Evolutionary conservation across 53 echinoderm and acorn worm genomes (phyloP), one percentile per base, ranked within the genome.

Genomic region (Astropecten irregularis): DNA sequence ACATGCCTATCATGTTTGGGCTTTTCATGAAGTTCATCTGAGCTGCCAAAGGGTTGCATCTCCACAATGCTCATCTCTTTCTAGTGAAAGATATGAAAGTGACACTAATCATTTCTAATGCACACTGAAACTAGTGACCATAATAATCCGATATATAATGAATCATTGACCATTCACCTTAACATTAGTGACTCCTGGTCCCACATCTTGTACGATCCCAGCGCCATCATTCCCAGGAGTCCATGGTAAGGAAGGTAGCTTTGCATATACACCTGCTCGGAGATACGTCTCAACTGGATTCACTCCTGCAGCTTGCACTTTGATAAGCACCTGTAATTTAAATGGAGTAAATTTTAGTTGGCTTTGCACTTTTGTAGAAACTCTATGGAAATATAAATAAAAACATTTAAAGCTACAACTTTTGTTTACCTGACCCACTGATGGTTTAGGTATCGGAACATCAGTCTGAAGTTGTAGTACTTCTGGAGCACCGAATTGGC

Each of bases 261-360:
- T 64, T 19, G 87, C 85, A 40, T 85, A 85, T 0, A 39, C 69
- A 30, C 97, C 97, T 21, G 90, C 58, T 39, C 94, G 86, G 57
- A 97, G 84, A 53, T 97, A 94, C 0, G 94, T 97, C 46, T 94
- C 97, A 30, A 94, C 94, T 23, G 97, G 97, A 63, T 97, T 97
- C 9, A 97, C 73, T 54, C 97, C 97, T 27, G 85, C 92, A 25
- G 97, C 94, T 9, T 69, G 61, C 20, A 97, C 73, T 44, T 92
- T 94, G 29, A 97, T 84, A 62, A 94, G 58, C 3, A 97, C 86
- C 97, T 96, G 59, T 3, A 51, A 36, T 21, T 37, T 71, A 25
- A 44, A 51, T 26, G 20, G 11, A 28, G 10, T 46, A 25, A 42
- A 23, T n/a, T n/a, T n/a, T n/a, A n/a, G 7, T 13, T 44, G 7